These are phyloP conservation scores for Hippopotamyrus pictus DNA, from an alignment of 2,797 vertebrate genomes.

Conservation along the genomic window DNA sequence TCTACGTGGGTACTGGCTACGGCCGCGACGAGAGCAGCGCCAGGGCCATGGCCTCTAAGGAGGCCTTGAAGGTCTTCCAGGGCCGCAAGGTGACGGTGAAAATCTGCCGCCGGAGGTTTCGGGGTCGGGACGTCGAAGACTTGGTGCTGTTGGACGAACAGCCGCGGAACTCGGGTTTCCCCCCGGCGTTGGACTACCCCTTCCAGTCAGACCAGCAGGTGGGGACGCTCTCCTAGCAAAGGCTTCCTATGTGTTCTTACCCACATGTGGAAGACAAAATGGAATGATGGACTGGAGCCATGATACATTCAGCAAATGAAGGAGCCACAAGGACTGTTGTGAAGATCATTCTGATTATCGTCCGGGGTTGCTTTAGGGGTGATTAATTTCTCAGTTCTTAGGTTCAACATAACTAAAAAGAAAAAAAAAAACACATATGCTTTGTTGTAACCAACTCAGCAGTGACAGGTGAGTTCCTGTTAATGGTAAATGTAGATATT, in stretches of 20 bases:
- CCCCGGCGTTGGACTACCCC: constrained; percentile 88
- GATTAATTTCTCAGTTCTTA: background rate
- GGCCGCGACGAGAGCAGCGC: constrained; percentile 86
- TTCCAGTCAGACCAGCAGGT: constrained; percentile 53
- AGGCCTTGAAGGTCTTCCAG: constrained; percentile 91
- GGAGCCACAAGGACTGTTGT: background rate
- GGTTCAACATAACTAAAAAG: background rate
- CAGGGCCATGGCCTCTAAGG: constrained; percentile 88
- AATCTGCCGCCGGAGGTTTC: constrained; percentile 82
- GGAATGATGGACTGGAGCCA: background rate
- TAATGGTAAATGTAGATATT: background rate
- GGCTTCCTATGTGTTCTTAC: background rate
- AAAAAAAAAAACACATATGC: background rate
- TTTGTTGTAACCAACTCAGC: background rate
- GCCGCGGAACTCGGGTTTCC: constrained; percentile 77
- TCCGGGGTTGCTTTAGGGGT: background rate
- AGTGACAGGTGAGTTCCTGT: background rate
- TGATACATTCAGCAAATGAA: background rate
- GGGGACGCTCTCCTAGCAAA: constrained; percentile 28
- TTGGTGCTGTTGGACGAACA: constrained; percentile 87
- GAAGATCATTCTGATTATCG: background rate
- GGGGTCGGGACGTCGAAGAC: constrained; percentile 85
- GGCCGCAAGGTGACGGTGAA: constrained; percentile 90
- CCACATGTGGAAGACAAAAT: background rate
- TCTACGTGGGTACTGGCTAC: constrained; percentile 93